Evolutionary conservation across 2,113 vertebrate species (phyloP).

Genomic region (Gasterosteus aculeatus): DNA sequence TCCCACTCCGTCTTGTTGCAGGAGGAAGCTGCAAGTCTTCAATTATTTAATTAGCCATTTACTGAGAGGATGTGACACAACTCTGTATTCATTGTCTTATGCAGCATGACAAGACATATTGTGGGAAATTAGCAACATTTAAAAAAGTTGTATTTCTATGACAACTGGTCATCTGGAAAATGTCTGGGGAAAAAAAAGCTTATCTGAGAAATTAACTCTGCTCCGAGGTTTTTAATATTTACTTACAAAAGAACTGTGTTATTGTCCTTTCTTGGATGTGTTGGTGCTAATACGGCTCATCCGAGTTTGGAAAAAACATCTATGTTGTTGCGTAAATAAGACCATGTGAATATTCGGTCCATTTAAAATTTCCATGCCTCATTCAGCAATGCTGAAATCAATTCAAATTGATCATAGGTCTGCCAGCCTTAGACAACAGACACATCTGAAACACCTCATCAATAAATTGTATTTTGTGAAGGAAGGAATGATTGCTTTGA

Average conservation of each 20-base stretch:
- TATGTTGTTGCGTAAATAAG: background rate
- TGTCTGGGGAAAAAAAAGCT: background rate
- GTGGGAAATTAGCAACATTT: background rate
- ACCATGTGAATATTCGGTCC: conserved; percentile 21
- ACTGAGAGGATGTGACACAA: conserved; percentile 17
- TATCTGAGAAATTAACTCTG: background rate
- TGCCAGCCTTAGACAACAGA: background rate
- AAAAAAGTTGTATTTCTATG: background rate
- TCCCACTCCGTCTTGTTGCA: conserved; percentile 10
- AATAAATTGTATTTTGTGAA: background rate
- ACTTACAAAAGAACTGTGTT: background rate
- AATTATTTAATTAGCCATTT: conserved; percentile 21
- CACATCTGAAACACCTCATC: background rate
- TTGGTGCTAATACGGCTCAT: background rate
- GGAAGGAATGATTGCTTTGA: background rate
- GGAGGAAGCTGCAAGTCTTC: background rate
- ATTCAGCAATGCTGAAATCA: background rate
- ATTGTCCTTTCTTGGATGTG: conserved; percentile 8
- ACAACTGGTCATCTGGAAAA: background rate
- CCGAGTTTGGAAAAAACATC: conserved; percentile 4
- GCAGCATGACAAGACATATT: conserved; percentile 3
- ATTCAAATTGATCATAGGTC: conserved; percentile 1
- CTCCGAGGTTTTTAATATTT: background rate
- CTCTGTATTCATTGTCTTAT: conserved; percentile 22
- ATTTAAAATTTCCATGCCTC: conserved; percentile 15